Evolutionary conservation across 2,113 vertebrate species (phyloP).

Genomic region (Elanoides forficatus): DNA sequence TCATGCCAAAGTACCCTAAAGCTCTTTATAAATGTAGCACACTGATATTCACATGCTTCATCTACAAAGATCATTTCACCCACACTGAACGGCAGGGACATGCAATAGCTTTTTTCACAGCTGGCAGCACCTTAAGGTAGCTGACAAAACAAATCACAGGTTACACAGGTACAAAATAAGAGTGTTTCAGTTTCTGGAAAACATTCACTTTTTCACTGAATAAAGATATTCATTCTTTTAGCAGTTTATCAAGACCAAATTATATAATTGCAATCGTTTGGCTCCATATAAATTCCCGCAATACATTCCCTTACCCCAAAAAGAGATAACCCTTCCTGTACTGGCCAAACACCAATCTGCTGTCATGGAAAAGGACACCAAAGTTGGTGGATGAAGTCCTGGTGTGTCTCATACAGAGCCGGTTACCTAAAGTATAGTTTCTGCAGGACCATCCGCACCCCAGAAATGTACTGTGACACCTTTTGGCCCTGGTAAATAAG

Average conservation of each 20-base stretch:
- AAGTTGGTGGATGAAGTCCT: neutral
- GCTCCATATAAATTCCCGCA: neutral
- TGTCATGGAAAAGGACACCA: neutral
- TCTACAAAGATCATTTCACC: conserved; percentile 54
- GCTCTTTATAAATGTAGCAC: conserved; percentile 50
- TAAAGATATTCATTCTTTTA: neutral
- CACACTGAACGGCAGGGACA: neutral
- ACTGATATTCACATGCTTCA: conserved; percentile 53
- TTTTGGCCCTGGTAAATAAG: neutral
- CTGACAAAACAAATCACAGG: conserved; percentile 55
- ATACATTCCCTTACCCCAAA: neutral
- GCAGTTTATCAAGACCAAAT: neutral
- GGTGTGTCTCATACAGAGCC: accelerated
- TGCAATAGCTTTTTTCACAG: conserved; percentile 55
- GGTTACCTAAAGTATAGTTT: accelerated
- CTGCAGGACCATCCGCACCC: neutral
- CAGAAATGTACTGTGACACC: neutral
- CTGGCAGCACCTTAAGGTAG: conserved; percentile 33
- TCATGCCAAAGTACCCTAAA: conserved; percentile 53
- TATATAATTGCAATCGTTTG: neutral
- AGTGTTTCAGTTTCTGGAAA: neutral
- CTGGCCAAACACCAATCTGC: neutral
- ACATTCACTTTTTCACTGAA: neutral
- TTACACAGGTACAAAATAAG: conserved; percentile 10
- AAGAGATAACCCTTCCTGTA: neutral